phyloP scores from a whole-genome alignment of 2,113 vertebrate species.

The Piaya cayana region DNA sequence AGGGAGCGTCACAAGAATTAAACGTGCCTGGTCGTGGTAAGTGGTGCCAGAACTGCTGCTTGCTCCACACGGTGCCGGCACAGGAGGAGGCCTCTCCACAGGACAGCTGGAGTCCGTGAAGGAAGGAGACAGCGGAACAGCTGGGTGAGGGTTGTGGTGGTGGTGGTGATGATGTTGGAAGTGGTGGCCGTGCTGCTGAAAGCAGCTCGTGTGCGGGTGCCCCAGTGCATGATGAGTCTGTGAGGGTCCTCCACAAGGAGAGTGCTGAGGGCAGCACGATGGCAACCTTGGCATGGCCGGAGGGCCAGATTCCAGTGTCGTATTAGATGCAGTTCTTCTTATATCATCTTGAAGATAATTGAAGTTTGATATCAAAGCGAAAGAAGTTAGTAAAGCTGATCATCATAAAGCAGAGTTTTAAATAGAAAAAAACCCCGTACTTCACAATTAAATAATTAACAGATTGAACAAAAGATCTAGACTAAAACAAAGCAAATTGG shows the following conservation, averaged over 20 bases:
- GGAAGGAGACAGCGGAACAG: conserved; percentile 80
- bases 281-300: conserved; percentile 93
- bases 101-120: conserved; percentile 90
- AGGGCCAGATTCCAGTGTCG: conserved; percentile 81
- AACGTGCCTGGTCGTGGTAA: conserved; percentile 86
- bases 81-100: conserved; percentile 87
- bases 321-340: conserved; percentile 82
- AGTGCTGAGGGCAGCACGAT: conserved; percentile 97
- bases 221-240: conserved; percentile 86
- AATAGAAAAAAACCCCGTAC: background rate
- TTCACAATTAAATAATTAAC: background rate
- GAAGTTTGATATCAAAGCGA: background rate
- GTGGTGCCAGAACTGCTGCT: conserved; percentile 77
- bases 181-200: conserved; percentile 86
- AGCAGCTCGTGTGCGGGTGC: conserved; percentile 89
- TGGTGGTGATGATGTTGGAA: conserved; percentile 87
- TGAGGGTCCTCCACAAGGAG: conserved; percentile 90
- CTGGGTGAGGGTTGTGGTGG: conserved; percentile 86
- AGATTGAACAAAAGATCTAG: background rate
- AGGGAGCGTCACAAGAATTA: background rate
- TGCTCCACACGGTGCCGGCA: conserved; percentile 85
- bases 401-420: background rate
- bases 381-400: background rate
- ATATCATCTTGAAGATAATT: conserved; percentile 80
- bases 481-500: background rate